These are phyloP conservation scores for Pachyrhynchus sulphureomaculatus DNA, from an alignment of 1,140 invertebrate species.

Conservation along the genomic window DNA sequence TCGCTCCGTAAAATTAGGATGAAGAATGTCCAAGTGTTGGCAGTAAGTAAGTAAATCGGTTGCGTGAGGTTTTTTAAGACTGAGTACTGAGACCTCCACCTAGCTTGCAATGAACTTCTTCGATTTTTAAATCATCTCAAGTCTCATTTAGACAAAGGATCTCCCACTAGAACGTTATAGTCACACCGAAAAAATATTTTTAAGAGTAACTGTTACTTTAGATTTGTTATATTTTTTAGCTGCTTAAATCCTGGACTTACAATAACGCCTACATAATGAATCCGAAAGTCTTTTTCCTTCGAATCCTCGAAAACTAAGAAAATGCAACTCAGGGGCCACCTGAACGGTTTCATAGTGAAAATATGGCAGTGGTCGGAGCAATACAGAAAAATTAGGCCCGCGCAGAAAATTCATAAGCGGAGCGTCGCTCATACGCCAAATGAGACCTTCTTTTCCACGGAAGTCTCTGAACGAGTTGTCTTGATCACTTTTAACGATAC, in stretches of 20 bases:
- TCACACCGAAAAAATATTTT: too few species aligned
- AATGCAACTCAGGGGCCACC: slow-evolving; percentile 54
- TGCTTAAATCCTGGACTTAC: slow-evolving; percentile 29
- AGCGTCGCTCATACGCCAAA: slow-evolving; percentile 24
- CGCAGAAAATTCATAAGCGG: slow-evolving; percentile 28
- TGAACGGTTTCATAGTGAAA: slow-evolving; percentile 74
- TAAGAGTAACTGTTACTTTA: too few species aligned
- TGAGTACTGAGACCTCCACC: too few species aligned
- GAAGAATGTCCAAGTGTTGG: too few species aligned
- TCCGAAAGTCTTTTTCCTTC: slow-evolving; percentile 41
- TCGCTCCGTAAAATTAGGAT: too few species aligned
- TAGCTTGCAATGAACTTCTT: too few species aligned
- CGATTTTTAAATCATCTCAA: too few species aligned
- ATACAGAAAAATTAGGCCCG: slow-evolving; percentile 27
- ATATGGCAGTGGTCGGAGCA: slow-evolving; percentile 71
- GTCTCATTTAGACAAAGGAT: too few species aligned
- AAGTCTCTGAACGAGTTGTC: slow-evolving; percentile 68
- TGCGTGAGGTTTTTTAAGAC: too few species aligned
- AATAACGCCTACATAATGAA: slow-evolving; percentile 41
- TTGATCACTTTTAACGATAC: slow-evolving; percentile 73
- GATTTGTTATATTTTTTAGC: too few species aligned
- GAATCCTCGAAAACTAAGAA: slow-evolving; percentile 41
- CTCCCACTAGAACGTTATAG: too few species aligned
- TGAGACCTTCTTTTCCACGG: slow-evolving; percentile 34
- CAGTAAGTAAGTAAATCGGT: too few species aligned